phyloP scores from a whole-genome alignment of 2,888 invertebrate species.

The Cartodere bifasciata region DNA sequence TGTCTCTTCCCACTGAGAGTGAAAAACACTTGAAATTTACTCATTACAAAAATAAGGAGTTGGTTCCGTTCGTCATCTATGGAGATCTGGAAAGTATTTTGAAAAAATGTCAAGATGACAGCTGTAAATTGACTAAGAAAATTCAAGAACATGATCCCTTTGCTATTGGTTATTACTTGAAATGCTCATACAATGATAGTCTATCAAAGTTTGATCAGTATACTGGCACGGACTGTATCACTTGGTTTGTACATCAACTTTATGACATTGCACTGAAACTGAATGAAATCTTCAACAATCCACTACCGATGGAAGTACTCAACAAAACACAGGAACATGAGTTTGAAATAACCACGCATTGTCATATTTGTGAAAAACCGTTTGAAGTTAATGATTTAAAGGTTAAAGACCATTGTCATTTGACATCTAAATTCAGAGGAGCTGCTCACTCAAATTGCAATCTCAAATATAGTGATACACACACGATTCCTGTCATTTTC shows the following conservation, averaged over 20 bases:
- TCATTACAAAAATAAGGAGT: not conserved
- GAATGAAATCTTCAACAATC: too few species aligned
- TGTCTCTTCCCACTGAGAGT: constrained; percentile 6
- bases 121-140: too few species aligned
- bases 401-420: constrained; percentile 1
- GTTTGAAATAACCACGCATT: not conserved
- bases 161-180: not conserved
- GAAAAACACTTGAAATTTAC: constrained; percentile 6
- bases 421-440: constrained; percentile 1
- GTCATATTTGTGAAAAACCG: constrained; percentile 1
- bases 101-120: not conserved
- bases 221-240: too few species aligned
- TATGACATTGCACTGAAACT: too few species aligned
- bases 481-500: not conserved
- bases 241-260: too few species aligned
- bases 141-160: constrained; percentile 3
- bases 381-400: constrained; percentile 1
- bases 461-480: not conserved
- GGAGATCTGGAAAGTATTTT: constrained; percentile 3
- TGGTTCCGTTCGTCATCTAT: constrained; percentile 2
- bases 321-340: not conserved
- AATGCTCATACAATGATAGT: constrained; percentile 1
- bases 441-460: not conserved
- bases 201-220: not conserved
- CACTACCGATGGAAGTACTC: not conserved